Base-by-base conservation (phyloP, 2,797 vertebrate genomes). In the Alcedo quadribrachys region DNA sequence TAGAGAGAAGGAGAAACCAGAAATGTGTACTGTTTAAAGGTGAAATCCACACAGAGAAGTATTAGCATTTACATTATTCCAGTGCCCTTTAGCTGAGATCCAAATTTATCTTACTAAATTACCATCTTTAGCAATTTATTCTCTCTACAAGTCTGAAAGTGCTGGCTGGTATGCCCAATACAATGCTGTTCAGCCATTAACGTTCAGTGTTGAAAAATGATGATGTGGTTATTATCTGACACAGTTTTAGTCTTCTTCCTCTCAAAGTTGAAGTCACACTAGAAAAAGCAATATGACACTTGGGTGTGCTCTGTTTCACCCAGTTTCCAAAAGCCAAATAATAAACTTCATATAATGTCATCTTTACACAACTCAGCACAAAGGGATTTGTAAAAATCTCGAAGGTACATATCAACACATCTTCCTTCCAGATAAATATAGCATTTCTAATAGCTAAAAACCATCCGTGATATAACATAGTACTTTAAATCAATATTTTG, bases 1-100 rank as follows among this genome's bases (percentile, higher is more conserved):
- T 2, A 77, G 32, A 73, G 46, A 33, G 62, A 85, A 88, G 86
- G 63, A 53, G 33, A 73, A 66, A 53, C 61, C 2, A 0, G 27
- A 73, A 63, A 32, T 35, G 12, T 84, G 71, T 73, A 50, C 33
- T 63, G 37, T 76, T 95, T 61, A 91, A 95, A 94, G 91, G 85
- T 74, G 84, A 96, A 90, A 85, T 67, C 91, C 70, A 61, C 18
- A n/a, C 77, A 74, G 89, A 61, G 3, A 54, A 77, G 65, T 33
- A 73, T 74, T 81, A 81, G 24, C 71, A 57, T 93, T 95, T 82
- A 70, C 68, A 80, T 81, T 86, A 61, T 73, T 91, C 68, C 11
- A 8, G 28, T 88, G 70, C 33, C 91, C 93, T 93, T 93, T 92
- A 82, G 63, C 9, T 54, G 33, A 86, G 27, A 88, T 65, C 19